phyloP scores from a whole-genome alignment of 2,113 vertebrate genomes.

The Neofelis nebulosa region DNA sequence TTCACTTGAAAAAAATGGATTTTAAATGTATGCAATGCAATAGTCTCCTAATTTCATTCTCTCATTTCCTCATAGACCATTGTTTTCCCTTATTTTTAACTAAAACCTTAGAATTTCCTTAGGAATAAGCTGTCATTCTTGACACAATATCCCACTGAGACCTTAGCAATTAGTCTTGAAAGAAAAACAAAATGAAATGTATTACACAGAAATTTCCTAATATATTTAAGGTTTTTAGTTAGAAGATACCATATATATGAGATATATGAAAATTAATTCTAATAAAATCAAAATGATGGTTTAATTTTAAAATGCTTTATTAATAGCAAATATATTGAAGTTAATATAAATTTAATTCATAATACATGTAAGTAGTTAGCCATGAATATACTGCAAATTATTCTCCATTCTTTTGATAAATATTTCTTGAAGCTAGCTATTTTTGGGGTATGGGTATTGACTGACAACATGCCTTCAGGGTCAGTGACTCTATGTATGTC shows the following conservation, averaged over 20 bases:
- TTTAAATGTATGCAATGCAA: slow-evolving; percentile 73
- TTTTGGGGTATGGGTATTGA: not conserved
- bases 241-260: not conserved
- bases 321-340: not conserved
- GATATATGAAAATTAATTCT: not conserved
- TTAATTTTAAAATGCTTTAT: not conserved
- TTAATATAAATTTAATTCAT: not conserved
- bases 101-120: slow-evolving; percentile 69
- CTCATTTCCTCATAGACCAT: slow-evolving; percentile 65
- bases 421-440: not conserved
- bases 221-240: not conserved
- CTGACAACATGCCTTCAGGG: not conserved
- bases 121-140: slow-evolving; percentile 68
- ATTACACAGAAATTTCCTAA: not conserved
- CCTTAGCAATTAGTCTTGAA: slow-evolving; percentile 48
- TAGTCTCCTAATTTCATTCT: slow-evolving; percentile 77
- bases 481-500: not conserved
- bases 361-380: not conserved
- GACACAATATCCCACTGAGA: slow-evolving; percentile 67
- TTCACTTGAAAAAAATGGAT: slow-evolving; percentile 82
- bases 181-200: slow-evolving; percentile 53
- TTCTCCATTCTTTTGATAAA: not conserved
- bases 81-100: slow-evolving; percentile 68
- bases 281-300: not conserved
- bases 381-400: not conserved